A percentile compares a stretch with the other conserved stretches of the same genome.
phyloP scores from a whole-genome alignment of 2,797 vertebrate species.

The Chaetophractus vellerosus region DNA sequence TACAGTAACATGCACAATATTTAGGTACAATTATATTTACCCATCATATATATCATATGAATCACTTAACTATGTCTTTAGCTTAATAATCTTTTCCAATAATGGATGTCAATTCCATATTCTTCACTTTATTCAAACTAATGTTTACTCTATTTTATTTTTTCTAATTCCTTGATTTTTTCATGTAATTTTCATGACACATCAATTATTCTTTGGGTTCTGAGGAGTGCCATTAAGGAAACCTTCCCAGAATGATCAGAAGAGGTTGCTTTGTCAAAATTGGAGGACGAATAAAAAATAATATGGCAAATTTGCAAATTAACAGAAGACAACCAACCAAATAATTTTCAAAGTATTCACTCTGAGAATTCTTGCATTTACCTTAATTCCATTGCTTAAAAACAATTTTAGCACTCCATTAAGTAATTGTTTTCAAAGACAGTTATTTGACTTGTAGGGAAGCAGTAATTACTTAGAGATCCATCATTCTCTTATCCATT shows the following conservation, averaged over 20 bases:
- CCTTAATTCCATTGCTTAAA: neutral
- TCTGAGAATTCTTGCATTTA: neutral
- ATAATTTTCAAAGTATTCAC: neutral
- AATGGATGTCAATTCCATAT: neutral
- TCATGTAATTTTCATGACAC: neutral
- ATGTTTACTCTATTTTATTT: neutral
- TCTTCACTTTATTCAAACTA: neutral
- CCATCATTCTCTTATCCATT: neutral
- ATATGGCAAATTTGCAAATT: neutral
- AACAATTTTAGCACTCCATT: slow-evolving; percentile 9
- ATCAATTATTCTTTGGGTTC: neutral
- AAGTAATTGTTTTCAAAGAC: neutral
- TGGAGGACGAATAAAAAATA: neutral
- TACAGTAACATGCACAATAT: neutral
- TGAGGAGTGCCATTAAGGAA: neutral
- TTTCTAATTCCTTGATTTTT: neutral
- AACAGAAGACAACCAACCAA: neutral
- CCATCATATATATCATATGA: neutral
- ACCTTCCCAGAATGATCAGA: neutral
- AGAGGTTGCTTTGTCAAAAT: neutral
- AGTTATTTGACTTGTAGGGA: neutral
- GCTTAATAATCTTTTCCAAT: neutral
- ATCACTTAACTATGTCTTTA: neutral
- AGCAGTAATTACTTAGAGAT: neutral
- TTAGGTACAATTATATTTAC: neutral